A percentile compares a stretch with the other conserved stretches of the same genome.
Conservation (phyloP, 2,113 vertebrate genomes). For the Craseonycteris thonglongyai region DNA sequence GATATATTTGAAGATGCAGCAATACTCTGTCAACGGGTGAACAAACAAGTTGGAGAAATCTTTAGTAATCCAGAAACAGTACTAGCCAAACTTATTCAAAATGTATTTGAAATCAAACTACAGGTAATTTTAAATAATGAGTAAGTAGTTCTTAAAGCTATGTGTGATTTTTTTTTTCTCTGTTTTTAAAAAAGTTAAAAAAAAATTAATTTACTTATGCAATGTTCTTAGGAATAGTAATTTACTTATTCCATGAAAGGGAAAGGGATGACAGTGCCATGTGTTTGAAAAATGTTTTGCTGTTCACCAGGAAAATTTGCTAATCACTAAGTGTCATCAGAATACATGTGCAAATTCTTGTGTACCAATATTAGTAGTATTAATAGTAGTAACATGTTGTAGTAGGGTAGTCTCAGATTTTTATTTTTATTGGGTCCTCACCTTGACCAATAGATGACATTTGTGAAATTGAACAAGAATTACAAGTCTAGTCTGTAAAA, state of each 20-base stretch:
- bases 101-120: constrained; percentile 96
- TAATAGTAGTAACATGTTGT: not conserved
- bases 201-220: not conserved
- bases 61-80: constrained; percentile 98
- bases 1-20: constrained; percentile 98
- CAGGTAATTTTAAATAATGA: constrained; percentile 85
- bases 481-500: not conserved
- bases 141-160: constrained; percentile 8
- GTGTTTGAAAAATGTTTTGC: not conserved
- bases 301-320: not conserved
- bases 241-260: not conserved
- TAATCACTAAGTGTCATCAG: not conserved
- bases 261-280: not conserved
- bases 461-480: not conserved
- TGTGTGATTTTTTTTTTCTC: not conserved
- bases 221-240: not conserved
- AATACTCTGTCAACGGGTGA: constrained; percentile 92
- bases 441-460: not conserved
- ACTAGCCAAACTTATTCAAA: constrained; percentile 98
- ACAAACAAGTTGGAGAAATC: constrained; percentile 97
- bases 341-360: not conserved
- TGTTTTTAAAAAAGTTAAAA: not conserved
- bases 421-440: not conserved
- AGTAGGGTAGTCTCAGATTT: not conserved
- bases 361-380: not conserved